phyloP scores from a whole-genome alignment of 2,888 invertebrate species.

The Tetanocera ferruginea region DNA sequence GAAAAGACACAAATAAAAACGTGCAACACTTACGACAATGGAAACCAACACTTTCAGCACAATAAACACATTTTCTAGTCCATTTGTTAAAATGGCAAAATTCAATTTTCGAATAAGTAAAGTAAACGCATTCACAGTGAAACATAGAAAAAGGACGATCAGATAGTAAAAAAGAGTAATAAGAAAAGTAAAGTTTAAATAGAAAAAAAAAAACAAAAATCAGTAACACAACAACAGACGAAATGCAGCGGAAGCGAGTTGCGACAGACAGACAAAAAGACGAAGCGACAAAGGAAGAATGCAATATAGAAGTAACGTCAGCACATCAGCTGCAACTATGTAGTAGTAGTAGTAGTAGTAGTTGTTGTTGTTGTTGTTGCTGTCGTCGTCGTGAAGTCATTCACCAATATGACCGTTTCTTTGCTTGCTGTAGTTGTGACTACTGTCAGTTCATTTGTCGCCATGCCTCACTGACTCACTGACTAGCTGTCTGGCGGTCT shows the following conservation, averaged over 20 bases:
- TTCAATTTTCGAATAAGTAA: constrained; percentile 21
- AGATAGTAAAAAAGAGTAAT: not conserved
- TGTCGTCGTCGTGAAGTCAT: not conserved
- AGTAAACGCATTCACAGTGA: too few relatives aligned
- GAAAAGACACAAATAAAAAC: not conserved
- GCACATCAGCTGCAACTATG: not conserved
- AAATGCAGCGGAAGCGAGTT: not conserved
- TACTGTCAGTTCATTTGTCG: not conserved
- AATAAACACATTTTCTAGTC: constrained; percentile 42
- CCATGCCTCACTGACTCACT: not conserved
- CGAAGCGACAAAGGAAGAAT: not conserved
- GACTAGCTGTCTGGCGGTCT: not conserved
- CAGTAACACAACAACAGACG: not conserved
- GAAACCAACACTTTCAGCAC: constrained; percentile 1
- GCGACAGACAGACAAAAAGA: not conserved
- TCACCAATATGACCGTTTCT: too few relatives aligned
- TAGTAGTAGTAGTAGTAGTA: not conserved
- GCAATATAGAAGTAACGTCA: not conserved
- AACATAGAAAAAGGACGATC: not conserved
- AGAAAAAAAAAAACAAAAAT: not conserved
- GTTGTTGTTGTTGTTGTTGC: not conserved
- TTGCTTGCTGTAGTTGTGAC: not conserved
- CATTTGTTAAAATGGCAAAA: constrained; percentile 38
- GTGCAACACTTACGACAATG: not conserved
- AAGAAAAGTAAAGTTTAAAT: not conserved